Conservation (phyloP, 1,140 invertebrate species). For the Heliconius himera region DNA sequence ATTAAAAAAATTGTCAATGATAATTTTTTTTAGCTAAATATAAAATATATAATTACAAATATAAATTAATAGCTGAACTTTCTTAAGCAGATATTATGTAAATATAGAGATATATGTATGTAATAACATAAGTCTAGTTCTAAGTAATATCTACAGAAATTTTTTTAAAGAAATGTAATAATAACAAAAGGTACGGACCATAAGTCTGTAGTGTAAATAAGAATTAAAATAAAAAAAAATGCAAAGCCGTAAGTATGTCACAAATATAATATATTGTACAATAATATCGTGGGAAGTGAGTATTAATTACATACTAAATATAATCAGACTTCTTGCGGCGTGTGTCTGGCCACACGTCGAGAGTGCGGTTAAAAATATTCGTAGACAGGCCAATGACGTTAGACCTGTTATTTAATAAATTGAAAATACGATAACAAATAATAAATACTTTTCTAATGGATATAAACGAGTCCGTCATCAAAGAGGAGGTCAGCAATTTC, state of each 20-base stretch:
- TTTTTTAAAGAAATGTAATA: too few species aligned
- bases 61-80: too few species aligned
- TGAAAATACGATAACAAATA: slow-evolving; percentile 54
- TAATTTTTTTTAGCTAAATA: too few species aligned
- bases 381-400: slow-evolving; percentile 66
- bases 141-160: too few species aligned
- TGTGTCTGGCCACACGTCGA: slow-evolving; percentile 59
- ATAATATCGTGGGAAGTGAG: slow-evolving; percentile 9
- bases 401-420: slow-evolving; percentile 56
- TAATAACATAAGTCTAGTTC: too few species aligned
- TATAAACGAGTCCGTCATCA: slow-evolving; percentile 64
- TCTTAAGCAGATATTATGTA: too few species aligned
- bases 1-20: neutral
- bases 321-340: slow-evolving; percentile 61
- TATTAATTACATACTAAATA: slow-evolving; percentile 52
- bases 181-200: too few species aligned
- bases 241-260: neutral
- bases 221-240: too few species aligned
- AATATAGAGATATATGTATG: too few species aligned
- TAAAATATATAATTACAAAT: too few species aligned
- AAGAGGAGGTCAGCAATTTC: slow-evolving; percentile 67
- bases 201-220: too few species aligned
- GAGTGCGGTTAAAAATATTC: slow-evolving; percentile 61
- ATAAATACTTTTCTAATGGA: slow-evolving; percentile 59
- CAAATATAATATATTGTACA: neutral